Percentiles rank a stretch among this genome's conserved stretches.
These are phyloP conservation scores for Antrozous pallidus DNA, from an alignment of 2,797 vertebrate species.

Conservation along the genomic window DNA sequence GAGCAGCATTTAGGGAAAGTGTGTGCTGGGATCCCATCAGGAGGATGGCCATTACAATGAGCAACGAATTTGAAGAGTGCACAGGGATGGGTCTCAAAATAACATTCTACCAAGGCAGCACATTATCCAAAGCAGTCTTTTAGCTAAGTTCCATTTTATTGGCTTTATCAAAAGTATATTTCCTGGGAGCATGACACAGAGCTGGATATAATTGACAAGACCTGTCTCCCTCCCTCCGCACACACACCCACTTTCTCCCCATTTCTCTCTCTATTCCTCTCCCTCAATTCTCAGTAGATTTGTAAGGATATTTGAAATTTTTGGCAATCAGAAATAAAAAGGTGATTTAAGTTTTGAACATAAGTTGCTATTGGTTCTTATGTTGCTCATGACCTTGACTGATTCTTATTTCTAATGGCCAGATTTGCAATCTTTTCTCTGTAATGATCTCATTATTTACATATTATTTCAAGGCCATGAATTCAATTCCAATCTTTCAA, in stretches of 20 bases:
- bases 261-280: neutral
- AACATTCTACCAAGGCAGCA: neutral
- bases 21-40: neutral
- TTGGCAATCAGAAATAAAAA: neutral
- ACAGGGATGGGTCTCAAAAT: neutral
- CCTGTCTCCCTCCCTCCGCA: no score
- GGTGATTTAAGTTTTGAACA: neutral
- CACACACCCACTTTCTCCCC: no score
- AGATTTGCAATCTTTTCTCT: slow-evolving; percentile 34
- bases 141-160: neutral
- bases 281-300: neutral
- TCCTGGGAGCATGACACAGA: neutral
- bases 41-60: neutral
- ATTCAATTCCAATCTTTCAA: slow-evolving; percentile 49
- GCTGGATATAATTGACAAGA: neutral
- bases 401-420: slow-evolving; percentile 25
- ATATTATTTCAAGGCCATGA: slow-evolving; percentile 37
- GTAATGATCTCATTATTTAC: slow-evolving; percentile 46
- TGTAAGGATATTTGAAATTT: neutral
- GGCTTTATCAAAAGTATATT: neutral
- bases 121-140: neutral
- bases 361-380: neutral
- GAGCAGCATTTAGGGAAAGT: neutral
- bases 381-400: neutral
- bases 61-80: neutral